Conservation (phyloP, 2,113 vertebrate species). For the Lophura nycthemera region DNA sequence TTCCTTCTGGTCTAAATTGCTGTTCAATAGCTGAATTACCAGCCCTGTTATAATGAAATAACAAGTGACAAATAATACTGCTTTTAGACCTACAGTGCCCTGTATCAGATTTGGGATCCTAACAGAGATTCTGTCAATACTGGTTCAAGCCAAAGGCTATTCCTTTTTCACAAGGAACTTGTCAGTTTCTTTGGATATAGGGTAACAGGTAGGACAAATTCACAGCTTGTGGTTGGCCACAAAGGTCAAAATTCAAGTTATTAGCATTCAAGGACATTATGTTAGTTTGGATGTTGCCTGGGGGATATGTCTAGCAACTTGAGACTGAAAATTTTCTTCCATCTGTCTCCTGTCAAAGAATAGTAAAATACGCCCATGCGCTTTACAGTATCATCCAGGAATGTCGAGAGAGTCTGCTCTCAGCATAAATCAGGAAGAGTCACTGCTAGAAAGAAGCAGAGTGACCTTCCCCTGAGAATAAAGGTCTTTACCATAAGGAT, state of each 20-base stretch:
- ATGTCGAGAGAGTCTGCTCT: conserved; percentile 23
- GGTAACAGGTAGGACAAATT: neutral
- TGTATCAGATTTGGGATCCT: neutral
- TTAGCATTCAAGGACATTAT: conserved; percentile 7
- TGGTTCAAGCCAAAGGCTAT: neutral
- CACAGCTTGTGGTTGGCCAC: accelerated
- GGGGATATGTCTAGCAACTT: conserved; percentile 14
- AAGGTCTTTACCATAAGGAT: neutral
- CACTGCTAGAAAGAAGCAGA: neutral
- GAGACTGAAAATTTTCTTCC: conserved; percentile 22
- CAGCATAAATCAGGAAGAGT: conserved; percentile 35
- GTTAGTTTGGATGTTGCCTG: conserved; percentile 5
- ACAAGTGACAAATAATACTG: neutral
- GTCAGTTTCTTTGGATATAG: neutral
- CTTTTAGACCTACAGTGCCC: neutral
- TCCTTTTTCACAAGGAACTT: neutral
- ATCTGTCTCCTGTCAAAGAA: conserved; percentile 43
- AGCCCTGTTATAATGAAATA: conserved; percentile 19
- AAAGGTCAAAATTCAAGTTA: neutral
- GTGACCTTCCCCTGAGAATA: neutral
- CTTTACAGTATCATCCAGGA: conserved; percentile 15
- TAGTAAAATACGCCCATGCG: conserved; percentile 2
- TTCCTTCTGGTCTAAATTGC: neutral
- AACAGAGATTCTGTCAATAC: neutral
- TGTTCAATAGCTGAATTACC: conserved; percentile 23